Percentiles rank a stretch among this genome's conserved stretches.
Conservation (phyloP, 2,888 invertebrate species). For the Heliconius ethilla region DNA sequence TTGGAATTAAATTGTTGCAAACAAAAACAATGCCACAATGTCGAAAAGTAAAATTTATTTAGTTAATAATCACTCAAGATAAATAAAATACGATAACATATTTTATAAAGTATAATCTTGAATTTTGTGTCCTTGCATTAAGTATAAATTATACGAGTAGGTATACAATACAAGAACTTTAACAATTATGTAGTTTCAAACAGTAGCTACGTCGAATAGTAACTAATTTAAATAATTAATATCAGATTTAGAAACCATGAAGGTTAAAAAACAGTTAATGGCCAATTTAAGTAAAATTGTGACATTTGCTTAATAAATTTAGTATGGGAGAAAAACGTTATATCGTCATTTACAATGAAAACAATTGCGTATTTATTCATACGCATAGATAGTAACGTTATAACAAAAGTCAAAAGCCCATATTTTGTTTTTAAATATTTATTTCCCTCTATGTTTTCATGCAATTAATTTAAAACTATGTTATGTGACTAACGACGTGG, state of each 20-base stretch:
- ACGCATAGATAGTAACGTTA: neutral
- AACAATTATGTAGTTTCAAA: neutral
- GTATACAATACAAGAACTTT: neutral
- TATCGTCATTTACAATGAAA: neutral
- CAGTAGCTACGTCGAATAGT: neutral
- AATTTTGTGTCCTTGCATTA: neutral
- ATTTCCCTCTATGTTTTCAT: neutral
- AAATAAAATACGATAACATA: too few relatives aligned
- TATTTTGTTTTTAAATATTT: neutral
- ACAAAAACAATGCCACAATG: too few relatives aligned
- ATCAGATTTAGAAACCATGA: neutral
- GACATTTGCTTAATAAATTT: neutral
- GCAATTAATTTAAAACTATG: neutral
- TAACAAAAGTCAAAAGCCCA: neutral
- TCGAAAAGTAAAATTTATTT: too few relatives aligned
- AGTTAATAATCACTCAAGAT: too few relatives aligned
- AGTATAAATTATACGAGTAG: neutral
- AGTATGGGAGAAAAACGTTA: neutral
- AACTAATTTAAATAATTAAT: constrained; percentile 8
- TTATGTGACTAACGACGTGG: neutral
- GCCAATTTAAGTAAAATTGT: neutral
- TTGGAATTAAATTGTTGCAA: too few relatives aligned
- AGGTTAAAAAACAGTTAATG: constrained; percentile 14
- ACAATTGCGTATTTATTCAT: neutral
- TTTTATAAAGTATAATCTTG: neutral